A percentile compares a stretch with the other conserved stretches of the same genome.
Evolutionary conservation across 2,113 vertebrate species (phyloP).

Genomic region (Centropristis striata): DNA sequence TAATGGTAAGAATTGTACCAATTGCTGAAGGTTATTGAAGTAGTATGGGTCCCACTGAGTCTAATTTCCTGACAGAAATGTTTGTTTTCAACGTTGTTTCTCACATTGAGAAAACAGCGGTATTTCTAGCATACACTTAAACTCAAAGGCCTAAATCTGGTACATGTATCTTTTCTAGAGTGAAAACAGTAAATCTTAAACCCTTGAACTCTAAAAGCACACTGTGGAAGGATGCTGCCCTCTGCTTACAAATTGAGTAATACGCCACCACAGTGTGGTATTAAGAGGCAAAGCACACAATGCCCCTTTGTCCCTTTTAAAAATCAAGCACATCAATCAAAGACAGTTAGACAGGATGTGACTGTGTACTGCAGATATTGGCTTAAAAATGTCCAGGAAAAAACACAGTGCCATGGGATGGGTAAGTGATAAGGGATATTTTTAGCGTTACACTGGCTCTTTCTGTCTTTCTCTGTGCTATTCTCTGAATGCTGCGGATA

Average conservation of each 20-base stretch:
- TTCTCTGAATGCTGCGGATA: slow-evolving; percentile 48
- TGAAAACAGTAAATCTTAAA: background rate
- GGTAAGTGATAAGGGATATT: slow-evolving; percentile 44
- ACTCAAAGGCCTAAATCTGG: background rate
- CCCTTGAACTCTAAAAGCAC: slow-evolving; percentile 17
- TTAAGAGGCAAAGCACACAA: slow-evolving; percentile 12
- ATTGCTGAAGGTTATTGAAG: background rate
- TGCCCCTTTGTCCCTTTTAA: slow-evolving; percentile 1
- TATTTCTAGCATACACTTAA: background rate
- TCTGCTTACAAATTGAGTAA: background rate
- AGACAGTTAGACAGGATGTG: slow-evolving; percentile 16
- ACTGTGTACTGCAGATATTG: slow-evolving; percentile 16
- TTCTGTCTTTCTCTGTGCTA: slow-evolving; percentile 25
- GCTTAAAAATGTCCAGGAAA: slow-evolving; percentile 37
- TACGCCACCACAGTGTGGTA: slow-evolving; percentile 18
- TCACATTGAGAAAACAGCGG: background rate
- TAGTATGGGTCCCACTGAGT: background rate
- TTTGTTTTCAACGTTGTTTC: slow-evolving; percentile 12
- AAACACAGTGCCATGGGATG: background rate
- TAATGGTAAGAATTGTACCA: background rate
- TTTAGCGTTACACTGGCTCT: slow-evolving; percentile 43
- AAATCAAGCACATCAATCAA: slow-evolving; percentile 36
- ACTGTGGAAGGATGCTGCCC: background rate
- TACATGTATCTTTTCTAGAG: background rate
- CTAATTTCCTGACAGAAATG: slow-evolving; percentile 1